Base-by-base conservation (phyloP, 2,888 invertebrate genomes). In the Sinelater perroti region DNA sequence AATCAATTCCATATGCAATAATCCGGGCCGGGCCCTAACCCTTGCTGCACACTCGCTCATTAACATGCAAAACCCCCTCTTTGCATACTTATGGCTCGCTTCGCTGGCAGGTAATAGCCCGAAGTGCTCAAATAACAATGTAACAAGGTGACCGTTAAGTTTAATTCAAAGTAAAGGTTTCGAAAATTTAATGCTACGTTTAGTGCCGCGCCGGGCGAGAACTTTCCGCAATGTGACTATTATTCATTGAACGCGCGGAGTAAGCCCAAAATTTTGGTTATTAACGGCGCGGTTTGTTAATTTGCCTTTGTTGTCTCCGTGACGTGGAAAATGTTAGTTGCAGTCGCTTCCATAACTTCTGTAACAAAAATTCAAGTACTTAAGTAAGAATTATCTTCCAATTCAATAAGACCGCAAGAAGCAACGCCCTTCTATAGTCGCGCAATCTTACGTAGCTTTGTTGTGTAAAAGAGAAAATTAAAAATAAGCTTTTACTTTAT, bases 31-130 rank as follows among this genome's bases (percentile, higher is more conserved):
- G 52, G 58, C 53, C 47, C 40, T 47, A 52, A 58, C 46, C 58
- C 58, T 46, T 52, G n/a, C n/a, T n/a, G 49, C 47, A 53, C 58
- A 52, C 47, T 58, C 49, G 46, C 53, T 53, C 49, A 58, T 58
- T 58, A 53, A 58, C 52, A 58, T 58, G 52, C 58, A 53, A 58
- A 58, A 52, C 52, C 58, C 52, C 53, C 58, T 58, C 52, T 58
- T 58, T 58, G 58, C 58, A 58, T 58, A 58, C 58, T 58, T 58
- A 58, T 49, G 53, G 53, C 45, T 58, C 31, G 36, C 47, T 42
- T 53, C 31, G 46, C 47, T 58, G 47, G 52, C 51, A 58, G 58
- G 52, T 58, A 58, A 58, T 58, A 58, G 51, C 58, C 57, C 47
- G 52, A 53, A 58, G 58, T 58, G 49, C 47, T 58, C 58, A 49